These are phyloP conservation scores for Popillia japonica DNA, from an alignment of 1,140 invertebrate species.

Conservation along the genomic window DNA sequence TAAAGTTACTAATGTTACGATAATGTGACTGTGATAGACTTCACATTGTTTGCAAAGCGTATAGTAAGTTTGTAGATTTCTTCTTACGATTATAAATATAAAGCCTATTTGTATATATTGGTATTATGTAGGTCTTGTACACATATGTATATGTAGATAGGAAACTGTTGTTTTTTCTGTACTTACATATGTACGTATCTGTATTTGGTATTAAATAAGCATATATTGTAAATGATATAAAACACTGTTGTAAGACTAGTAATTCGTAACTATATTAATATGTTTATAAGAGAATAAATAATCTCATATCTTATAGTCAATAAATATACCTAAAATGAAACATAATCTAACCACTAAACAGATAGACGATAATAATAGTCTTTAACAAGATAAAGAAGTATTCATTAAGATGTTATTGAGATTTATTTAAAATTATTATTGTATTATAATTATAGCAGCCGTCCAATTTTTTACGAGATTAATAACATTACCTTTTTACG, in stretches of 20 bases:
- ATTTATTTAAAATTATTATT: slow-evolving; percentile 18
- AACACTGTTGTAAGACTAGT: background rate
- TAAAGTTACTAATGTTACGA: too few relatives aligned
- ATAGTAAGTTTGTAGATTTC: background rate
- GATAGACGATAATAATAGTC: background rate
- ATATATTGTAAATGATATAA: slow-evolving; percentile 12
- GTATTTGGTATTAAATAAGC: background rate
- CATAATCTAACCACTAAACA: slow-evolving; percentile 17
- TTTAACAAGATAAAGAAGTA: background rate
- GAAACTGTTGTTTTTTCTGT: background rate
- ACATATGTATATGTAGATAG: background rate
- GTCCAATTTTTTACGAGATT: slow-evolving; percentile 32
- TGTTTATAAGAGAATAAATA: background rate
- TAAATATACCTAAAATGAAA: background rate
- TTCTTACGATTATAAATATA: background rate
- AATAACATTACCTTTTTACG: slow-evolving; percentile 2
- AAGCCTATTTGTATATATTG: background rate
- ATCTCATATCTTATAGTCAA: slow-evolving; percentile 32
- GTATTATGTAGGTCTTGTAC: too few relatives aligned
- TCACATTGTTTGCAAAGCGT: background rate
- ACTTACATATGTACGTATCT: background rate
- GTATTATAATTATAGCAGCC: slow-evolving; percentile 33
- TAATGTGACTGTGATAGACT: too few relatives aligned
- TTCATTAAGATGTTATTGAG: background rate
- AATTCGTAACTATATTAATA: background rate